Evolutionary conservation across 2,113 vertebrate genomes (phyloP).

Genomic region (Ceuthmochares aereus): DNA sequence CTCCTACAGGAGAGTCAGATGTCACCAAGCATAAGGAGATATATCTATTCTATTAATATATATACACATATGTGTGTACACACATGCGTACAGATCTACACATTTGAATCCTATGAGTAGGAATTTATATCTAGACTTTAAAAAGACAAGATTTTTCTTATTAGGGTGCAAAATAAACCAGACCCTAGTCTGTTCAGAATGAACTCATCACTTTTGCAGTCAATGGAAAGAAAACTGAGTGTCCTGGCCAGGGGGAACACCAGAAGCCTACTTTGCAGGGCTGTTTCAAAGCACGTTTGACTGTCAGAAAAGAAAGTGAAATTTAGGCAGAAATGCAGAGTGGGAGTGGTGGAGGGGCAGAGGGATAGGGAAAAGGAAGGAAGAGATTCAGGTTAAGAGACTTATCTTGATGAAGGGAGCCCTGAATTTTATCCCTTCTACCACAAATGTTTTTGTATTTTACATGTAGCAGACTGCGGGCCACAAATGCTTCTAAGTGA

Average conservation of each 20-base stretch:
- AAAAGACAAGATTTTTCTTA: background rate
- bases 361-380: background rate
- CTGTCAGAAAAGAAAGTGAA: background rate
- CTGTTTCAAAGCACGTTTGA: background rate
- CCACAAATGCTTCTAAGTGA: background rate
- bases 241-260: background rate
- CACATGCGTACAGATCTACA: too few relatives aligned
- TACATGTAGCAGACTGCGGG: background rate
- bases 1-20: background rate
- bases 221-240: background rate
- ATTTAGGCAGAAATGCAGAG: background rate
- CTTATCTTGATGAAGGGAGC: background rate
- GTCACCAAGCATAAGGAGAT: background rate
- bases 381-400: background rate
- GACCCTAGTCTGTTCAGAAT: background rate
- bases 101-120: accelerated
- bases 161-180: background rate
- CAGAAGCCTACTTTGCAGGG: background rate
- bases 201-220: background rate
- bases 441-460: background rate
- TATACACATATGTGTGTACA: too few relatives aligned
- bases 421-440: background rate
- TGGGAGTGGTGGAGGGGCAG: accelerated
- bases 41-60: background rate
- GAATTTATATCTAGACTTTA: background rate